Conservation (phyloP, 2,888 invertebrate species). For the Alloplasta piceator region DNA sequence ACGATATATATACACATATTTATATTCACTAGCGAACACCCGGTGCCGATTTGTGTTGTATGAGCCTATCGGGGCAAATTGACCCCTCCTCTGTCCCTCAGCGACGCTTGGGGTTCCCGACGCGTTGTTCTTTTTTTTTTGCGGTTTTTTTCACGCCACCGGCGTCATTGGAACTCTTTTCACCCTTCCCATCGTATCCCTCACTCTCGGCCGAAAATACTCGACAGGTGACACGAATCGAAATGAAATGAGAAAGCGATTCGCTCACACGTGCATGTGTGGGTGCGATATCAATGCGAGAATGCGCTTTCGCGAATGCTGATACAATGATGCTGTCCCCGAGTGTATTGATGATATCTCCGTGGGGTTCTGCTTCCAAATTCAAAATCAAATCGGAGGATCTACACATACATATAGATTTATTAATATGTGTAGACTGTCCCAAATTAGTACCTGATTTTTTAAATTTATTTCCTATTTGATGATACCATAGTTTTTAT, state of each 20-base stretch:
- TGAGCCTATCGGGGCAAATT: conserved; percentile 27
- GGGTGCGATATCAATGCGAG: not conserved
- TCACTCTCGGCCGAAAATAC: not conserved
- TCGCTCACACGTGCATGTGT: not conserved
- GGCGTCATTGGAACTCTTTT: no score
- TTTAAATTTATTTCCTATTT: no score
- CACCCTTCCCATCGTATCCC: not conserved
- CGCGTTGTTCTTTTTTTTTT: conserved; percentile 8
- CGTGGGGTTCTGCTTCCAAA: conserved; percentile 21
- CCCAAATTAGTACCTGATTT: no score
- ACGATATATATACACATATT: conserved; percentile 3
- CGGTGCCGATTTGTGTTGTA: conserved; percentile 19
- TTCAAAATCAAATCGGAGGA: conserved; percentile 31
- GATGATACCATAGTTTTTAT: no score
- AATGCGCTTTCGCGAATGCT: conserved; percentile 21
- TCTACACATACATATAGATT: conserved; percentile 3
- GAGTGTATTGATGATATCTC: conserved; percentile 49
- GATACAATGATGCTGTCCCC: conserved; percentile 38
- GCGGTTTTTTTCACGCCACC: not conserved
- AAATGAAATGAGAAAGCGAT: conserved; percentile 25
- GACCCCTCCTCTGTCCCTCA: not conserved
- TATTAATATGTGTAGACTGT: no score
- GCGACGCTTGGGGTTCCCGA: not conserved
- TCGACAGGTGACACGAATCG: not conserved
- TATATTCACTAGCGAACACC: conserved; percentile 8